A percentile compares a stretch with the other conserved stretches of the same genome.
Conservation (phyloP, 2,113 vertebrate species). For the Sapayoa aenigma region DNA sequence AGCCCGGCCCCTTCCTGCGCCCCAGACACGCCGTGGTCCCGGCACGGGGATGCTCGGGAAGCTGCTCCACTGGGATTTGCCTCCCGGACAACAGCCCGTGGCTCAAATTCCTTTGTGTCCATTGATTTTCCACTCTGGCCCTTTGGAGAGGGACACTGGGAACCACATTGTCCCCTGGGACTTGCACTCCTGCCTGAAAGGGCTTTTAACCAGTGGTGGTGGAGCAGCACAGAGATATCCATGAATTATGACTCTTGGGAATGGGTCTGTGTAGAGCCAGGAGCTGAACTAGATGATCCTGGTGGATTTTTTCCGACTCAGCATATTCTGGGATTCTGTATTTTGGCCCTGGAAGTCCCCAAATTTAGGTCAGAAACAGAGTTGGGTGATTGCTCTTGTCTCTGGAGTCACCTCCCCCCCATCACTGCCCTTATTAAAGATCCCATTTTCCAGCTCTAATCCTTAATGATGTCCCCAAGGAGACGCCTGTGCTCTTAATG, state of each 20-base stretch:
- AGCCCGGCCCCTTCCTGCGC: background rate
- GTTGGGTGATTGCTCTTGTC: background rate
- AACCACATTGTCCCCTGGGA: background rate
- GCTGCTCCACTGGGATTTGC: slow-evolving; percentile 37
- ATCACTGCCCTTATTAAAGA: background rate
- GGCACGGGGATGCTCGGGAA: background rate
- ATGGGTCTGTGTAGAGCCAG: too few species aligned
- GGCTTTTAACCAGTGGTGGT: fast-evolving
- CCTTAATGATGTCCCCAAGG: background rate
- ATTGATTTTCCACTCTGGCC: background rate
- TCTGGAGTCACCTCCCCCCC: background rate
- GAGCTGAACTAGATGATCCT: too few species aligned
- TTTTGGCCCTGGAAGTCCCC: background rate
- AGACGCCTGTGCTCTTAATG: background rate
- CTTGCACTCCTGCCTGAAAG: background rate
- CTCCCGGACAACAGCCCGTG: background rate
- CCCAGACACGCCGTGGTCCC: fast-evolving
- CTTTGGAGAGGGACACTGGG: fast-evolving
- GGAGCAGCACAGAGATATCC: background rate
- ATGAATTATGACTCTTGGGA: background rate
- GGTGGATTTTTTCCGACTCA: too few species aligned
- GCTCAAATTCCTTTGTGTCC: background rate
- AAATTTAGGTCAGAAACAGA: background rate
- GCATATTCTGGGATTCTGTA: too few species aligned
- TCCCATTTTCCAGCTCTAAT: background rate